Evolutionary conservation across 2,113 vertebrate genomes (phyloP), one percentile per base, ranked within the genome.

Genomic region (Thunnus thynnus): DNA sequence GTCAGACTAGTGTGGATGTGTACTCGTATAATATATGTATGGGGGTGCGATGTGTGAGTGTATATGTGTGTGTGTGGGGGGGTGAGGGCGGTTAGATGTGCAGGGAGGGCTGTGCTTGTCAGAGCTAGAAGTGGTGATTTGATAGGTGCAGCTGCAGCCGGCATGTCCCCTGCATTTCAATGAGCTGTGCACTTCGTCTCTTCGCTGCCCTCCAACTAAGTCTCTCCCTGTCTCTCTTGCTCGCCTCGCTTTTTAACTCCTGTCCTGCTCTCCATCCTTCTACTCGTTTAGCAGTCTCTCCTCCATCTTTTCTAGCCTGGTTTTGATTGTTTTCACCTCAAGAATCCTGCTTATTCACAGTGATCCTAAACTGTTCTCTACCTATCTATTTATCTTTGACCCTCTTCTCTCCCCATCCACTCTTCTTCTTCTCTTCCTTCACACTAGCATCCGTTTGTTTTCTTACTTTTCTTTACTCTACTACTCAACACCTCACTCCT

Each of bases 61-160:
- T 66, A 44, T 67, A 48, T 56, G 76, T 47, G 61, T 79, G 36
- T 81, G 62, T 46, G 72, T 9, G 32, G 32, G 32, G 32, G 32
- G 36, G 36, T 7, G 36, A 9, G 52, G 81, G 44, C 47, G 20
- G 80, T 64, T 78, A 47, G 57, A 69, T 36, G 67, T 63, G 80
- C 41, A 70, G 71, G 66, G 72, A 82, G 86, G 89, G 79, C 80
- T 76, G 84, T 72, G 85, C 86, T 86, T 86, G 90, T 92, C 89
- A 92, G 86, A 88, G 91, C 83, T 84, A 76, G 85, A 91, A 91
- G 90, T 89, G 87, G 91, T 92, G 93, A 94, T 94, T 92, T 94
- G 95, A 95, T 95, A 94, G 95, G 94, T 93, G 94, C 94, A 96
- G 94, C 95, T 96, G 95, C 95, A 96, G 92, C 92, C 86, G 69